Evolutionary conservation across 2,797 vertebrate genomes (phyloP).

Genomic region (Garrulus glandarius): DNA sequence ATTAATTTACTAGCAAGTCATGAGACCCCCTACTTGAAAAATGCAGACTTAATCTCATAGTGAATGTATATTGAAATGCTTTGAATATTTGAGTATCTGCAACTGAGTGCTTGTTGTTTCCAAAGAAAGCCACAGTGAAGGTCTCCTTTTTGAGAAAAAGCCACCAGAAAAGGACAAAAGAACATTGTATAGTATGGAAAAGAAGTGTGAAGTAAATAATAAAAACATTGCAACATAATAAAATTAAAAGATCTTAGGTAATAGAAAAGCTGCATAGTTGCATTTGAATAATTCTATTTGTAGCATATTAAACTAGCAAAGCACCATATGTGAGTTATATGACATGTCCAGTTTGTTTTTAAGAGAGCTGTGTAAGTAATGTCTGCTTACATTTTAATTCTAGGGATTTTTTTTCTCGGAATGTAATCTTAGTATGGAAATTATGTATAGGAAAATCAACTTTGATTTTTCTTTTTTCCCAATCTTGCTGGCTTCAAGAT

Average conservation of each 20-base stretch:
- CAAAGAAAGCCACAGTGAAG: neutral
- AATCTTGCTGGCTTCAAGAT: constrained; percentile 77
- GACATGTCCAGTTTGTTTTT: neutral
- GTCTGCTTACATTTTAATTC: neutral
- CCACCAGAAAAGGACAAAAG: neutral
- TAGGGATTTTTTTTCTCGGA: neutral
- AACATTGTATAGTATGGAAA: neutral
- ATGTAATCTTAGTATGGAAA: neutral
- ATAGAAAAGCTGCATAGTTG: constrained; percentile 28
- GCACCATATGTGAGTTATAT: neutral
- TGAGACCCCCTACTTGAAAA: neutral
- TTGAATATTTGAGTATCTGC: neutral
- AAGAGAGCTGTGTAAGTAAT: neutral
- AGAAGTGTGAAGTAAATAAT: neutral
- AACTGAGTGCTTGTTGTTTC: neutral
- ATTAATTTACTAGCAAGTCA: neutral
- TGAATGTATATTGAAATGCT: neutral
- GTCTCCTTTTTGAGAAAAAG: neutral
- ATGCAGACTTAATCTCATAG: neutral
- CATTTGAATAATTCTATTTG: neutral
- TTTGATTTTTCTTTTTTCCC: neutral
- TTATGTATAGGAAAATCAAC: neutral
- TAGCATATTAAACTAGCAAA: neutral
- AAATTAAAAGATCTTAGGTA: neutral
- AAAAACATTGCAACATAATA: neutral